Evolutionary conservation across 2,888 invertebrate genomes (phyloP).

Genomic region (Eumacrocentrus americanus): DNA sequence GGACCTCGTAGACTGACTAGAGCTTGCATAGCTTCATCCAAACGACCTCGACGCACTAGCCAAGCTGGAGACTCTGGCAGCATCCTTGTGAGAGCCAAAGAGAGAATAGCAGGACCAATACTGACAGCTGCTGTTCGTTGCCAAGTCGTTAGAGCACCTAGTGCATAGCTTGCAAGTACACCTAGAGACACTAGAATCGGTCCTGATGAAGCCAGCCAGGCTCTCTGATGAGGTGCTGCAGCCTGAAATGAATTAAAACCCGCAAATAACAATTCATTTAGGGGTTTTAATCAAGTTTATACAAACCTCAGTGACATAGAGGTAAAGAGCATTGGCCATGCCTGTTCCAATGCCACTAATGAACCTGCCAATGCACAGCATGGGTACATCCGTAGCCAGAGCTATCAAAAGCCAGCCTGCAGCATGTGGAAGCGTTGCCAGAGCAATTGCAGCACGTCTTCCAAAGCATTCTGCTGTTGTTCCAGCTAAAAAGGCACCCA

Average conservation of each 20-base stretch:
- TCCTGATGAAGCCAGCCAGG: conserved; percentile 73
- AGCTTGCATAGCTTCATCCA: conserved; percentile 68
- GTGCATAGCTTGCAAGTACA: conserved; percentile 72
- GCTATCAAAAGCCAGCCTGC: conserved; percentile 75
- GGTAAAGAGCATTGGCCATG: conserved; percentile 59
- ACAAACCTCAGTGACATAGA: conserved; percentile 55
- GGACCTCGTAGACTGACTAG: conserved; percentile 72
- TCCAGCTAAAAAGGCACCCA: conserved; percentile 74
- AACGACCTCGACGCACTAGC: conserved; percentile 68
- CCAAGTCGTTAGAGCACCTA: conserved; percentile 74
- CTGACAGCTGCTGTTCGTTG: conserved; percentile 70
- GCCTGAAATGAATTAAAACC: conserved; percentile 62
- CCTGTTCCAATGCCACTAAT: conserved; percentile 75
- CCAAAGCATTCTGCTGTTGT: conserved; percentile 73
- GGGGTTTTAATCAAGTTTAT: no score
- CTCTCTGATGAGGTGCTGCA: conserved; percentile 71
- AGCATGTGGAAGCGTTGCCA: conserved; percentile 72
- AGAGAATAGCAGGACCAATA: conserved; percentile 61
- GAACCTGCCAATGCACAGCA: conserved; percentile 72
- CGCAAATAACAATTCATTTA: not conserved
- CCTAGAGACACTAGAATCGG: conserved; percentile 76
- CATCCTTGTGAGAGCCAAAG: conserved; percentile 58
- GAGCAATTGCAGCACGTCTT: conserved; percentile 69
- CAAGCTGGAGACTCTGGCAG: conserved; percentile 75
- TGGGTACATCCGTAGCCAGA: conserved; percentile 68